Conservation (phyloP, 2,113 vertebrate genomes). For the Mastomys coucha region DNA sequence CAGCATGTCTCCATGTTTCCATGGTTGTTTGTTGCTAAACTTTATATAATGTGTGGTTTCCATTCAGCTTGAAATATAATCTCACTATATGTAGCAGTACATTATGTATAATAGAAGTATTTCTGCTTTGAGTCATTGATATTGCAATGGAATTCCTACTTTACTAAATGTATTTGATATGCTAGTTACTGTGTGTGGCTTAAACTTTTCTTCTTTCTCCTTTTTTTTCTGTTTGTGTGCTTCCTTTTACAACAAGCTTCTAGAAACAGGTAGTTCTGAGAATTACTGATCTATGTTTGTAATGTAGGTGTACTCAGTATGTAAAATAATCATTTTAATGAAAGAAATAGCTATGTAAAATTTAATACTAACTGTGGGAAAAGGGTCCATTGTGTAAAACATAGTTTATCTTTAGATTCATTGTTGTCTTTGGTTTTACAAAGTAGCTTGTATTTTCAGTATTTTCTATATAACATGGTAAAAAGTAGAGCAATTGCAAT, state of each 20-base stretch:
- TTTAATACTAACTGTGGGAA: slow-evolving; percentile 93
- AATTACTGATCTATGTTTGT: slow-evolving; percentile 92
- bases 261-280: slow-evolving; percentile 91
- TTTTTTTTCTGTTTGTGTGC: slow-evolving; percentile 88
- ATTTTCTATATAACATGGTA: slow-evolving; percentile 95
- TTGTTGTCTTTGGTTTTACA: slow-evolving; percentile 95
- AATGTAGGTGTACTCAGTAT: slow-evolving; percentile 92
- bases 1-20: slow-evolving; percentile 91
- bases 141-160: slow-evolving; percentile 91
- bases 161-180: slow-evolving; percentile 93
- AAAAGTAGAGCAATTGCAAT: slow-evolving; percentile 93
- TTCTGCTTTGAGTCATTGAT: slow-evolving; percentile 91
- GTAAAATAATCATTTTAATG: slow-evolving; percentile 94
- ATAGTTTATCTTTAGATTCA: slow-evolving; percentile 94
- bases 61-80: slow-evolving; percentile 91
- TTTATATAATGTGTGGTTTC: slow-evolving; percentile 91
- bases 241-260: slow-evolving; percentile 89
- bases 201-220: slow-evolving; percentile 82
- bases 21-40: slow-evolving; percentile 91
- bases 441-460: slow-evolving; percentile 95
- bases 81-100: slow-evolving; percentile 93
- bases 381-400: slow-evolving; percentile 94
- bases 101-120: slow-evolving; percentile 93
- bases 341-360: slow-evolving; percentile 93
- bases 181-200: slow-evolving; percentile 91